Evolutionary conservation across 2,888 invertebrate species (phyloP).

Genomic region (Pasiphila rectangulata): DNA sequence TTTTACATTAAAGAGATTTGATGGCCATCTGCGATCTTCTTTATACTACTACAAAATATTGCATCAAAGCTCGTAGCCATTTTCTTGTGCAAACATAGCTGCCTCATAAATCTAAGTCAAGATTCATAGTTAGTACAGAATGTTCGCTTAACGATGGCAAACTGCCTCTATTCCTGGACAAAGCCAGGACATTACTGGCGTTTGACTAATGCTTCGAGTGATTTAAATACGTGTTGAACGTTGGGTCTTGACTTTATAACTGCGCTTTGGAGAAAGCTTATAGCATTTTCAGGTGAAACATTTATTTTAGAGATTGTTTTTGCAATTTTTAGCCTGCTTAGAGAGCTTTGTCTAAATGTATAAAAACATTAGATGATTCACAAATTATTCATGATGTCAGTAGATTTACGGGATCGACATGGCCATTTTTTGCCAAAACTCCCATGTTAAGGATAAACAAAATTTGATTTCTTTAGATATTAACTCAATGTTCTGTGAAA

Average conservation of each 20-base stretch:
- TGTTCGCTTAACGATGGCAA: slow-evolving; percentile 18
- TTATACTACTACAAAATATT: neutral
- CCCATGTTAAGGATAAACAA: too few species aligned
- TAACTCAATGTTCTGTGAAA: too few species aligned
- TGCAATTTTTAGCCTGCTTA: too few species aligned
- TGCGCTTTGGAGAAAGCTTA: slow-evolving; percentile 6
- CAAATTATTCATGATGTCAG: too few species aligned
- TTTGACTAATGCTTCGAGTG: slow-evolving; percentile 23
- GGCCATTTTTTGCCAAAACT: too few species aligned
- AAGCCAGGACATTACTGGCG: slow-evolving; percentile 21
- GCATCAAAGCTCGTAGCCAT: neutral
- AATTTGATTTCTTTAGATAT: too few species aligned
- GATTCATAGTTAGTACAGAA: too few species aligned
- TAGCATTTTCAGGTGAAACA: neutral
- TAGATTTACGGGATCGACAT: too few species aligned
- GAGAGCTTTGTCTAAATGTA: too few species aligned
- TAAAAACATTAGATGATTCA: too few species aligned
- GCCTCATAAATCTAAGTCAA: slow-evolving; percentile 11
- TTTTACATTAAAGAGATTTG: too few species aligned
- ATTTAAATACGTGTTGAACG: slow-evolving; percentile 25
- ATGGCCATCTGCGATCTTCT: too few species aligned
- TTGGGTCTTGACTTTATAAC: slow-evolving; percentile 14
- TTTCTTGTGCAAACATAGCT: neutral
- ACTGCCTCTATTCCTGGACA: slow-evolving; percentile 20
- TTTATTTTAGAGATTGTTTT: neutral